Conservation (phyloP, 2,888 invertebrate species). For the Pogonocherus hispidulus region DNA sequence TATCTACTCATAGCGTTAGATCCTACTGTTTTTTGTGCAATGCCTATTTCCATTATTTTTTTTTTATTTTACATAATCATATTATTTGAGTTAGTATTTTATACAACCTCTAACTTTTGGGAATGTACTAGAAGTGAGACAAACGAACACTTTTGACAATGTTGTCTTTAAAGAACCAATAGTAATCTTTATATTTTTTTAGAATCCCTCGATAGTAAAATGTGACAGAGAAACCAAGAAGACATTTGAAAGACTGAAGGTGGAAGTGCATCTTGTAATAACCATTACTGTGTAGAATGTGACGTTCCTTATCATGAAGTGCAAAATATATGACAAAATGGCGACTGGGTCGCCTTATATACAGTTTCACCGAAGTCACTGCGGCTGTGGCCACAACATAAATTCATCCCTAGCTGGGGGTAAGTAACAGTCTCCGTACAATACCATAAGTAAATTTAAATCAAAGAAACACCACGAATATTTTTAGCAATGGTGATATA, state of each 20-base stretch:
- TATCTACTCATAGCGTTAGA: too few relatives aligned
- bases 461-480: constrained; percentile 16
- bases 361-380: neutral
- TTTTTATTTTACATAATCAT: too few relatives aligned
- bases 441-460: too few relatives aligned
- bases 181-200: constrained; percentile 1
- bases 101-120: too few relatives aligned
- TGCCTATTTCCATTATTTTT: too few relatives aligned
- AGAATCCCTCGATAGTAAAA: constrained; percentile 19
- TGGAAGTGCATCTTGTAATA: neutral
- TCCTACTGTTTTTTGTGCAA: too few relatives aligned
- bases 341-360: constrained; percentile 21
- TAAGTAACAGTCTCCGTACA: constrained; percentile 14
- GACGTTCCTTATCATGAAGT: constrained; percentile 36
- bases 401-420: constrained; percentile 26
- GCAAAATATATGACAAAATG: constrained; percentile 17
- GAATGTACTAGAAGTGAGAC: too few relatives aligned
- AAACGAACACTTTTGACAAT: too few relatives aligned
- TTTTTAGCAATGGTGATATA: too few relatives aligned
- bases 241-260: constrained; percentile 26
- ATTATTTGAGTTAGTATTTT: too few relatives aligned
- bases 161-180: too few relatives aligned
- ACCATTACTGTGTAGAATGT: constrained; percentile 29
- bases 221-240: constrained; percentile 21
- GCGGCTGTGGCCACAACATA: constrained; percentile 23